These are phyloP conservation scores for Latrodectus geometricus DNA, from an alignment of 1,140 invertebrate species.

Conservation along the genomic window DNA sequence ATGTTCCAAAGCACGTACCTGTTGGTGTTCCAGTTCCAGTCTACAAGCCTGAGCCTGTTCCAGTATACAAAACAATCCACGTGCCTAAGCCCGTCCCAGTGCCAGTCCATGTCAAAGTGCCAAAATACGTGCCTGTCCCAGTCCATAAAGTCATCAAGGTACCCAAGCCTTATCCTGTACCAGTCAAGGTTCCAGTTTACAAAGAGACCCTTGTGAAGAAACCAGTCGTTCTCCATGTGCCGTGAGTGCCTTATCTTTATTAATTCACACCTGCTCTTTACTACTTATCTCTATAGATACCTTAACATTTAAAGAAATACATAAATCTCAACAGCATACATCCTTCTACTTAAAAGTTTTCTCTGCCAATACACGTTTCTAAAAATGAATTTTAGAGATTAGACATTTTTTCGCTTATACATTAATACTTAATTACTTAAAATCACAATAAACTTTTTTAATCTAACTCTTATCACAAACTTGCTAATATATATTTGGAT, in stretches of 20 bases:
- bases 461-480: too few species aligned
- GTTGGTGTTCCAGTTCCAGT: conserved; percentile 63
- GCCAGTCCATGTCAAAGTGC: conserved; percentile 65
- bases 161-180: conserved; percentile 65
- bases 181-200: conserved; percentile 66
- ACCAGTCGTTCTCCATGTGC: conserved; percentile 66
- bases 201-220: conserved; percentile 66
- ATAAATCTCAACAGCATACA: too few species aligned
- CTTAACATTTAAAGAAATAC: too few species aligned
- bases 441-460: too few species aligned
- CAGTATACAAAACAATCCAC: conserved; percentile 63
- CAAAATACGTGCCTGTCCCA: conserved; percentile 66
- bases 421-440: too few species aligned
- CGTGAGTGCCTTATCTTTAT: conserved; percentile 62
- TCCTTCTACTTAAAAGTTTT: too few species aligned
- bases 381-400: too few species aligned
- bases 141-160: conserved; percentile 66
- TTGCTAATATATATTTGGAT: too few species aligned
- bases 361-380: too few species aligned
- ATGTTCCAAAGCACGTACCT: conserved; percentile 63
- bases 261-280: background rate
- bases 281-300: too few species aligned
- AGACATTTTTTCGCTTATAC: too few species aligned
- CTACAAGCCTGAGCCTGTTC: conserved; percentile 61
- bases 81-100: conserved; percentile 63